Conservation (phyloP, 2,888 invertebrate genomes). For the Pachydiplax longipennis region DNA sequence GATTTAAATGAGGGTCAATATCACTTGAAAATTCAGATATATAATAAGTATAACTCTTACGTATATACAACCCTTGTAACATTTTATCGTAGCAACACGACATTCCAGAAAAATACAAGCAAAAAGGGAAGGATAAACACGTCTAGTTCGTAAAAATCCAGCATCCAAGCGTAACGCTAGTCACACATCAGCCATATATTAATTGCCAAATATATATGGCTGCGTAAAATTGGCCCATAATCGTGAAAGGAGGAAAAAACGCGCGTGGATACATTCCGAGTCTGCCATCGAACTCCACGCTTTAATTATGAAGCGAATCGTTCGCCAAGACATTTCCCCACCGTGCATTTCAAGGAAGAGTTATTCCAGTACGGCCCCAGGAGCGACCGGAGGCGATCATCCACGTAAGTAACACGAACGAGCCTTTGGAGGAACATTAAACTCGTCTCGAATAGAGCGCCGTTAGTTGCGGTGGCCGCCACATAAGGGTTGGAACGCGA, state of each 20-base stretch:
- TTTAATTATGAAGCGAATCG: constrained; percentile 38
- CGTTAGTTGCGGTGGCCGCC: constrained; percentile 10
- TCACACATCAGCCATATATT: background rate
- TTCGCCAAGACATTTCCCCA: constrained; percentile 31
- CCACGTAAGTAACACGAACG: constrained; percentile 17
- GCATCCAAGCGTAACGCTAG: too few relatives aligned
- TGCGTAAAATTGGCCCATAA: background rate
- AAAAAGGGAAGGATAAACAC: too few relatives aligned
- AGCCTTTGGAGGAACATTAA: constrained; percentile 37
- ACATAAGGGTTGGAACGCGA: background rate
- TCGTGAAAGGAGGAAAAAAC: background rate
- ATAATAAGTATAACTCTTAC: too few relatives aligned
- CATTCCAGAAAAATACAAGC: too few relatives aligned
- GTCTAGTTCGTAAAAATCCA: too few relatives aligned
- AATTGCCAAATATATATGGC: background rate
- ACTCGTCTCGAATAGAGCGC: constrained; percentile 5
- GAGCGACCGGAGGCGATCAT: constrained; percentile 10
- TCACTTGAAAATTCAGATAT: too few relatives aligned
- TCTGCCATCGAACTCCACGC: background rate
- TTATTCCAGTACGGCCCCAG: background rate
- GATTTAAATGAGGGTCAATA: too few relatives aligned
- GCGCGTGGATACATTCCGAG: background rate
- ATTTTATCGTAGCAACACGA: too few relatives aligned
- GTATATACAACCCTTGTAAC: too few relatives aligned
- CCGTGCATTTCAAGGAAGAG: constrained; percentile 7